Base-by-base conservation (phyloP, 2,113 vertebrate species). In the Agapornis roseicollis region DNA sequence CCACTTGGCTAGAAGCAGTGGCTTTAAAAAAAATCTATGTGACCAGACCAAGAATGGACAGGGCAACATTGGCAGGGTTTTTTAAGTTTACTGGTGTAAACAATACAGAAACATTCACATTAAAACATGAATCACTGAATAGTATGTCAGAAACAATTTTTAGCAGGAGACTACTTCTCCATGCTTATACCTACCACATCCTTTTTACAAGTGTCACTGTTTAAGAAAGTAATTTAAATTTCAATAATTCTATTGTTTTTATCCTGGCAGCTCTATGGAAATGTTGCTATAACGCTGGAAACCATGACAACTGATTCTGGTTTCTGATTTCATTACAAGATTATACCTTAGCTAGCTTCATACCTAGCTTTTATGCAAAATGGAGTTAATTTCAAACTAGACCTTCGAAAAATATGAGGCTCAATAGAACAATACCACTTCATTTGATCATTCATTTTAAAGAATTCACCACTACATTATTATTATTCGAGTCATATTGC, bases 221-320 rank as follows among this genome's bases (percentile, higher is more conserved):
- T 84, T 70, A 92, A 82, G 41, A 89, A 81, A 31, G 27, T 58
- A 85, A 94, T 82, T 83, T 82, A 72, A 69, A 95, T 80, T 61
- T 80, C 74, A 88, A 5, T 66, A 66, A 63, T 69, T 72, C 85
- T 58, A 55, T 73, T 58, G n/a, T 85, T 95, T 95, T 88, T 80
- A 73, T 39, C 58, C 85, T 53, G 80, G 39, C 47, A 87, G n/a
- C 41, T 90, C 11, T 77, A 65, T n/a, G 25, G 50, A 93, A 83
- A 70, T 88, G 53, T 94, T 93, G 68, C 46, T 83, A 4, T 91
- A 94, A 89, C 68, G 83, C 60, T 66, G 72, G 91, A 93, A 96
- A 95, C 81, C 91, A 96, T 95, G 95, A 89, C 81, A 96, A 96
- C 80, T 50, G 80, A 80, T 95, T 76, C 68, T 42, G 46, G 24